A percentile compares a stretch with the other conserved stretches of the same genome.
phyloP scores from a whole-genome alignment of 2,797 vertebrate genomes.

The Poeciliopsis presidionis region DNA sequence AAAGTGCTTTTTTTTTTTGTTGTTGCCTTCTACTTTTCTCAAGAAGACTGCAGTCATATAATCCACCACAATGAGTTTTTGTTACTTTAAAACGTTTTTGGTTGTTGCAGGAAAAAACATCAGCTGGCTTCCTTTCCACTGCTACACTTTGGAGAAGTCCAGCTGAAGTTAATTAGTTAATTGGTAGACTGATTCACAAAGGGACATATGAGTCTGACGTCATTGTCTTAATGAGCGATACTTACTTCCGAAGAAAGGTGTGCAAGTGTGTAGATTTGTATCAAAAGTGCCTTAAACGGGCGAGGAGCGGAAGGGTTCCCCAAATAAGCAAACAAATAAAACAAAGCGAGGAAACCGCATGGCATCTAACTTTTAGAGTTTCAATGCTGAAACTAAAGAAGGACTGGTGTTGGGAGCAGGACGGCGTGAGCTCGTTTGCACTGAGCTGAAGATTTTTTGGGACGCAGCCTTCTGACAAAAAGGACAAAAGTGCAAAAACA shows the following conservation, averaged over 20 bases:
- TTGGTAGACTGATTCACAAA: not conserved
- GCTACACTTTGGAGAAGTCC: not conserved
- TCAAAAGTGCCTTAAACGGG: not conserved
- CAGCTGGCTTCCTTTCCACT: not conserved
- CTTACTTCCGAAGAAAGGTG: not conserved
- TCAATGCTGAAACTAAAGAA: not conserved
- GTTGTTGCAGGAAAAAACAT: not conserved
- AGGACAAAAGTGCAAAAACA: too few relatives aligned
- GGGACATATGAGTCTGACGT: not conserved
- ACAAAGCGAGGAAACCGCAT: not conserved
- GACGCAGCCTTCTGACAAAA: too few relatives aligned
- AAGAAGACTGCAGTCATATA: not conserved
- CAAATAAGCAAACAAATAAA: too few relatives aligned
- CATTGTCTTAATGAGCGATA: not conserved
- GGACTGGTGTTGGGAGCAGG: not conserved
- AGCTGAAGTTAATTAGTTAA: not conserved
- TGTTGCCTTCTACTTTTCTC: not conserved
- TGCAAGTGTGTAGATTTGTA: not conserved
- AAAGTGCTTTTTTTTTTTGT: not conserved
- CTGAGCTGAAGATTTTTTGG: too few relatives aligned
- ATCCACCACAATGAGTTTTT: not conserved
- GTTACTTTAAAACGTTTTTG: not conserved
- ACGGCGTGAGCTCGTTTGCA: too few relatives aligned
- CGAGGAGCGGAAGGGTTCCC: too few relatives aligned
- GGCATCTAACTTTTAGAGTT: not conserved